phyloP scores from a whole-genome alignment of 2,888 invertebrate species.

The Drosophila neotestacea region DNA sequence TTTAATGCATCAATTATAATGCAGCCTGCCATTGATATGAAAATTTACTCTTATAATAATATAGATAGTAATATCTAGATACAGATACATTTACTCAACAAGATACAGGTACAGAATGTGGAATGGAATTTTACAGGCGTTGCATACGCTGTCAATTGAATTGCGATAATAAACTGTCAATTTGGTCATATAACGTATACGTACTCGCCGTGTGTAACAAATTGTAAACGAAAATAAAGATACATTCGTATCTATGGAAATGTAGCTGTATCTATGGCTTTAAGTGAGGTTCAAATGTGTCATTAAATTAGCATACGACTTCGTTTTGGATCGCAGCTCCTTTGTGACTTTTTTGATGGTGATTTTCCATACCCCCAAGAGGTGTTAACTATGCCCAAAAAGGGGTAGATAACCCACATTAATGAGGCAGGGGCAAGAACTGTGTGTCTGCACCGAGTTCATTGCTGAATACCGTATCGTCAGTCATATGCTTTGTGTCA shows the following conservation, averaged over 20 bases:
- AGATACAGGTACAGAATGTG: slow-evolving; percentile 5
- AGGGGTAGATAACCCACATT: slow-evolving; percentile 19
- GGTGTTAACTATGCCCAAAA: slow-evolving; percentile 30
- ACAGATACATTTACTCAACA: slow-evolving; percentile 7
- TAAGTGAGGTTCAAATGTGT: slow-evolving; percentile 12
- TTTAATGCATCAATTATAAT: slow-evolving; percentile 50
- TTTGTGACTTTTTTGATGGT: slow-evolving; percentile 1
- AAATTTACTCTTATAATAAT: slow-evolving; percentile 17
- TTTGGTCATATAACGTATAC: slow-evolving; percentile 61
- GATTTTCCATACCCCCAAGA: slow-evolving; percentile 28
- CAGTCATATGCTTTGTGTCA: slow-evolving; percentile 23
- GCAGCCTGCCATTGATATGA: slow-evolving; percentile 40
- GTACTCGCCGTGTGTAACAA: slow-evolving; percentile 52
- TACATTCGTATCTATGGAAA: neutral
- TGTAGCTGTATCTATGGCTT: neutral
- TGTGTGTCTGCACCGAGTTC: slow-evolving; percentile 2
- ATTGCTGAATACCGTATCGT: slow-evolving; percentile 2
- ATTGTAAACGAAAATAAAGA: slow-evolving; percentile 31
- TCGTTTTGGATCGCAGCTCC: slow-evolving; percentile 19
- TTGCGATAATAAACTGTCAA: slow-evolving; percentile 20
- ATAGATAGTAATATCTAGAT: slow-evolving; percentile 7
- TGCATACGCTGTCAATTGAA: slow-evolving; percentile 38
- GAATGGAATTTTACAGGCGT: slow-evolving; percentile 45
- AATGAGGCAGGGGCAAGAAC: slow-evolving; percentile 8
- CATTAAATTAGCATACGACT: slow-evolving; percentile 10